A percentile compares a stretch with the other conserved stretches of the same genome.
phyloP scores from a whole-genome alignment of 1,140 invertebrate genomes.

The Callitettix versicolor region DNA sequence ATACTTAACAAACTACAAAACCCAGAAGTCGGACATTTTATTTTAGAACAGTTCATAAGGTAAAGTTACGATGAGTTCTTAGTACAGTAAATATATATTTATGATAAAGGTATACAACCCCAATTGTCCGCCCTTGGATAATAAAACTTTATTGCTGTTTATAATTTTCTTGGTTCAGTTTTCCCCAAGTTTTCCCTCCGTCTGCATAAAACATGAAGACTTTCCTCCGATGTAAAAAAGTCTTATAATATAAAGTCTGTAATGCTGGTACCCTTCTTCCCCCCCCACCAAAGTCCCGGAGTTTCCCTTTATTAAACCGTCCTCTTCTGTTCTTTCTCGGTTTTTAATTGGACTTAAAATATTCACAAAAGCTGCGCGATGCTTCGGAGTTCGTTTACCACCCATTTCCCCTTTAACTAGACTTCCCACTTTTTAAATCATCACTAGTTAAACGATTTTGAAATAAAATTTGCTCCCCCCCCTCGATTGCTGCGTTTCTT shows the following conservation, averaged over 20 bases:
- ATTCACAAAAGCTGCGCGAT: conserved; percentile 3
- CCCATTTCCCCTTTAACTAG: no score
- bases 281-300: background rate
- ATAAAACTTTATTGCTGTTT: conserved; percentile 17
- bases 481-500: no score
- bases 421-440: no score
- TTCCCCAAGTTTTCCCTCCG: background rate
- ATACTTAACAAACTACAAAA: no score
- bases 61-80: no score
- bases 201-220: conserved; percentile 13
- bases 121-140: background rate
- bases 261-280: background rate
- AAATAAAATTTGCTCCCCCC: no score
- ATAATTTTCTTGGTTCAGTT: conserved; percentile 9
- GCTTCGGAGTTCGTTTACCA: no score
- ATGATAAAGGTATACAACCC: background rate
- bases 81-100: no score
- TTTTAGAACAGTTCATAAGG: no score
- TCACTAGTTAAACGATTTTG: no score
- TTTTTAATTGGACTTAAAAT: conserved; percentile 14
- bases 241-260: conserved; percentile 9
- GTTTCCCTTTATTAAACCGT: background rate
- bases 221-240: background rate
- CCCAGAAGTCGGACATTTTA: no score
- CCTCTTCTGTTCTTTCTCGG: background rate